These are phyloP conservation scores for Illadopsis cleaveri DNA, from an alignment of 2,113 vertebrate genomes.

Conservation along the genomic window DNA sequence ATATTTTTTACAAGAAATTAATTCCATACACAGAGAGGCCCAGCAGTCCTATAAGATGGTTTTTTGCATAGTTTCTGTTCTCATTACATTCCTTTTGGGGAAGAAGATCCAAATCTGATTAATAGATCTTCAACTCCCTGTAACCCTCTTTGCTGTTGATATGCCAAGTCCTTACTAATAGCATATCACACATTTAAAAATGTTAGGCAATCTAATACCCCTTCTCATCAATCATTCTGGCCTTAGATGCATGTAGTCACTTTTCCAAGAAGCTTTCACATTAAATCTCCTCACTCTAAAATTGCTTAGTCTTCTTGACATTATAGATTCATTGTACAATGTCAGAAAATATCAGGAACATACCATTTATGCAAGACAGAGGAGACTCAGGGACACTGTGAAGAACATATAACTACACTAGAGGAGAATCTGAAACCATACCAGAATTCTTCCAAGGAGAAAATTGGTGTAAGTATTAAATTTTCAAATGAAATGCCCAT, in stretches of 20 bases:
- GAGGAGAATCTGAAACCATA: neutral
- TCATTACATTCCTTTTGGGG: neutral
- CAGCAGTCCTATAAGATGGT: neutral
- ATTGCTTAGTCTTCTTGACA: constrained; percentile 25
- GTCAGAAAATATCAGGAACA: constrained; percentile 21
- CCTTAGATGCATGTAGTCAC: neutral
- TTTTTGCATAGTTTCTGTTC: neutral
- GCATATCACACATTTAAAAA: neutral
- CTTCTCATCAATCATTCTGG: neutral
- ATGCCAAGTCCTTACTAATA: neutral
- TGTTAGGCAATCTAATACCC: neutral
- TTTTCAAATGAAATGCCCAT: neutral
- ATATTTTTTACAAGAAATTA: neutral
- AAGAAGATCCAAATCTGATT: neutral
- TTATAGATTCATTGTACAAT: neutral
- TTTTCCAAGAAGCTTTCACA: constrained; percentile 35
- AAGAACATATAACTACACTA: neutral
- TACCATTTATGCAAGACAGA: neutral
- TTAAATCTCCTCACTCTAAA: constrained; percentile 35
- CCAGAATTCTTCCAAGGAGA: neutral
- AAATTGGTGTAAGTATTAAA: neutral
- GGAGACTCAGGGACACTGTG: neutral
- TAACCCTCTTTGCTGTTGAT: neutral
- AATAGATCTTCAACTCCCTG: neutral
- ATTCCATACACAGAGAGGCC: neutral